Percentiles rank a stretch among this genome's conserved stretches.
These are phyloP conservation scores for Octopus sinensis DNA, from an alignment of 1,140 invertebrate species.

Conservation along the genomic window DNA sequence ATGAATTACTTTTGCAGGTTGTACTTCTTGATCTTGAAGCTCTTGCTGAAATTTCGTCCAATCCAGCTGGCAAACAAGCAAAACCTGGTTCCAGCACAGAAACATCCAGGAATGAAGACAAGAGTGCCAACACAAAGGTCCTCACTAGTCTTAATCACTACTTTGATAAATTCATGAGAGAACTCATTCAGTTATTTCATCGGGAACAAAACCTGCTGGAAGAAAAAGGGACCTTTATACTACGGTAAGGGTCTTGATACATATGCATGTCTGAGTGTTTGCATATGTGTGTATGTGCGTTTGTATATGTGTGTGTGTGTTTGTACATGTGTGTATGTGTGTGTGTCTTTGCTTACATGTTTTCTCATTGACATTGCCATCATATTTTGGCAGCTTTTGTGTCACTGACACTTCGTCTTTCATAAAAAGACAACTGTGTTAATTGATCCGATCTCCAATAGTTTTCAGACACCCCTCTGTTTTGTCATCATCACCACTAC, in stretches of 20 bases:
- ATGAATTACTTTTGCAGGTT: constrained; percentile 59
- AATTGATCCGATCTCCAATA: too few species aligned
- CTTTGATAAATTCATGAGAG: constrained; percentile 84
- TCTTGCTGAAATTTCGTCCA: constrained; percentile 78
- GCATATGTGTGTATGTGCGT: too few species aligned
- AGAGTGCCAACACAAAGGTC: not conserved
- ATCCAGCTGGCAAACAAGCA: constrained; percentile 33
- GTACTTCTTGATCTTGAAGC: constrained; percentile 86
- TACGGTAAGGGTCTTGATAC: constrained; percentile 66
- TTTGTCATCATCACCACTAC: too few species aligned
- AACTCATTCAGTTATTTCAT: constrained; percentile 80
- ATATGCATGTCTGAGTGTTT: too few species aligned
- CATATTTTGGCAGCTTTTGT: too few species aligned
- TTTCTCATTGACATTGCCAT: too few species aligned
- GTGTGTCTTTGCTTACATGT: too few species aligned
- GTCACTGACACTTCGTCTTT: too few species aligned
- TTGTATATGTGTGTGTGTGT: too few species aligned
- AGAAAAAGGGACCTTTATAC: constrained; percentile 90
- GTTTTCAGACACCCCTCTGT: too few species aligned
- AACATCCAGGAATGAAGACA: not conserved
- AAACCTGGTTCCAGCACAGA: constrained; percentile 14
- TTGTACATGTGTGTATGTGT: too few species aligned
- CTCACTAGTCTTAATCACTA: constrained; percentile 60
- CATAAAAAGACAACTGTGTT: too few species aligned
- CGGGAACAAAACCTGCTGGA: constrained; percentile 82